These are phyloP conservation scores for Miichthys miiuy DNA, from an alignment of 2,797 vertebrate genomes.

Conservation along the genomic window DNA sequence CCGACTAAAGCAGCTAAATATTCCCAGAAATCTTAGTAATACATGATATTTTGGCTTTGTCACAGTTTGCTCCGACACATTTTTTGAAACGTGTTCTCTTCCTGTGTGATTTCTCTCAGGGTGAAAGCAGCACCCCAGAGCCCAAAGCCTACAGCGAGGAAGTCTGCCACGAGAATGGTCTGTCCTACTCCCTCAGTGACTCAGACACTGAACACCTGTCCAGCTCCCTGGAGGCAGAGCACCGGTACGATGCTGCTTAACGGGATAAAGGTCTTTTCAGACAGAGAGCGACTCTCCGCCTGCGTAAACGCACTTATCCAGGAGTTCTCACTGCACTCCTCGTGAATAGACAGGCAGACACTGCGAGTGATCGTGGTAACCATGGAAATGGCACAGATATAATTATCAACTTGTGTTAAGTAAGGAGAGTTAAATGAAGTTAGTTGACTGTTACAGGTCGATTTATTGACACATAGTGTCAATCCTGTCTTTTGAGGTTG, in stretches of 20 bases:
- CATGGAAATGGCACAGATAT: too few relatives aligned
- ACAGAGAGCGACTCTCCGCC: too few relatives aligned
- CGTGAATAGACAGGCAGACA: too few relatives aligned
- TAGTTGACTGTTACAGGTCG: too few relatives aligned
- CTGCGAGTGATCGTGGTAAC: too few relatives aligned
- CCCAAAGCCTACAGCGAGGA: conserved; percentile 94
- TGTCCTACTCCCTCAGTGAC: conserved; percentile 93
- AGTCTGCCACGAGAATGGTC: conserved; percentile 93
- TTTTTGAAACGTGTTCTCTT: not conserved
- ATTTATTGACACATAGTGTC: too few relatives aligned
- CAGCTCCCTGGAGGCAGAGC: conserved; percentile 98
- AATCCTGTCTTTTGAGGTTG: too few relatives aligned
- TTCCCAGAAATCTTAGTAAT: not conserved
- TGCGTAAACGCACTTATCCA: too few relatives aligned
- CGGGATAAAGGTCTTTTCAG: too few relatives aligned
- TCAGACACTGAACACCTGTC: conserved; percentile 94
- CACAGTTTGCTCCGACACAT: not conserved
- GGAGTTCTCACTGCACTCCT: too few relatives aligned
- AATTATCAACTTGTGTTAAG: too few relatives aligned
- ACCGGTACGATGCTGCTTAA: conserved; percentile 86
- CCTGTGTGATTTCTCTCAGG: conserved; percentile 77
- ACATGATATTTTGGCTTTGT: not conserved
- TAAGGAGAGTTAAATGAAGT: too few relatives aligned
- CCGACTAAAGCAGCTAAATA: not conserved
- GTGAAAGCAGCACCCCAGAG: conserved; percentile 93